Percentiles rank a stretch among this genome's conserved stretches.
Conservation (phyloP, 2,113 vertebrate genomes). For the Fukomys damarensis region DNA sequence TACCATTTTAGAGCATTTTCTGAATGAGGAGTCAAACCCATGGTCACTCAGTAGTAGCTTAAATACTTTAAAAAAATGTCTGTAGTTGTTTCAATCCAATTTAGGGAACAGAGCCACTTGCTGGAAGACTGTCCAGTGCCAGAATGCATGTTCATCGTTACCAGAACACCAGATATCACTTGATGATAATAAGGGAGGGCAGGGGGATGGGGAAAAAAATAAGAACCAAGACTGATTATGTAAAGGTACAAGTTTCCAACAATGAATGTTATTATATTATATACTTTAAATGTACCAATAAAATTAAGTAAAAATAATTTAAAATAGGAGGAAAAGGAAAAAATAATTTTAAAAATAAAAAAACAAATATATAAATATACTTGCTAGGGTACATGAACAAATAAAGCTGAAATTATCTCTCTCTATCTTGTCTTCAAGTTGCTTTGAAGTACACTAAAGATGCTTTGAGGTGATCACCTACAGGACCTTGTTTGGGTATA, state of each 20-base stretch:
- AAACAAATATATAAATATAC: background rate
- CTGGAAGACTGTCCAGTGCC: background rate
- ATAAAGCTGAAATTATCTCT: conserved; percentile 41
- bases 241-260: too few relatives aligned
- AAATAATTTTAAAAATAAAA: too few relatives aligned
- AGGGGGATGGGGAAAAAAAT: too few relatives aligned
- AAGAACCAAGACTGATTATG: too few relatives aligned
- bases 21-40: background rate
- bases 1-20: background rate
- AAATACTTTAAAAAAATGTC: background rate
- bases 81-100: background rate
- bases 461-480: conserved; percentile 46
- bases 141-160: background rate
- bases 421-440: conserved; percentile 29
- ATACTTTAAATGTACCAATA: too few relatives aligned
- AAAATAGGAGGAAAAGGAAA: too few relatives aligned
- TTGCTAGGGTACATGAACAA: conserved; percentile 43
- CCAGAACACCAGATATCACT: background rate
- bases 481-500: background rate
- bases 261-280: too few relatives aligned
- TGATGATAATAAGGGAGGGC: background rate
- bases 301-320: too few relatives aligned
- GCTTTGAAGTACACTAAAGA: conserved; percentile 5
- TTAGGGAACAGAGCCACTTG: background rate
- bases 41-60: conserved; percentile 17